Conservation (phyloP, 2,888 invertebrate genomes). For the Matsumyia berberina region DNA sequence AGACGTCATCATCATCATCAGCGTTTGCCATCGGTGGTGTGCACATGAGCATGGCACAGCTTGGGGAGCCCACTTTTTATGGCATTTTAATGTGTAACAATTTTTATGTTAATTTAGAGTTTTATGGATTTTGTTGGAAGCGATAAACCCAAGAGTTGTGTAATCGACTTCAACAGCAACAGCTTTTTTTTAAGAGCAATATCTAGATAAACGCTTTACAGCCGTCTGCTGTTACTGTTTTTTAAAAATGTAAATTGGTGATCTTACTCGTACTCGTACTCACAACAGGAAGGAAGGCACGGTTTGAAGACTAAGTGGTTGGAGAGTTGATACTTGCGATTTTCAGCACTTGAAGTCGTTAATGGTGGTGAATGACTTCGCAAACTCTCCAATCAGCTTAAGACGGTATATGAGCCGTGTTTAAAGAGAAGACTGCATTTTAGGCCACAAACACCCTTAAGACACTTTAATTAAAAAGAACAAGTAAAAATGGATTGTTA, state of each 20-base stretch:
- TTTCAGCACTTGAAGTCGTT: too few relatives aligned
- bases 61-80: conserved; percentile 20
- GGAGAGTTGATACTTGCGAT: too few relatives aligned
- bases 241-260: conserved; percentile 6
- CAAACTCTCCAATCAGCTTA: too few relatives aligned
- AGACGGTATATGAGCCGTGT: too few relatives aligned
- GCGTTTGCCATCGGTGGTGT: neutral
- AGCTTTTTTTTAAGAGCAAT: neutral
- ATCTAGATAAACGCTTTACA: conserved; percentile 17
- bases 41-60: conserved; percentile 1
- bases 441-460: too few relatives aligned
- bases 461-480: too few relatives aligned
- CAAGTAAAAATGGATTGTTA: too few relatives aligned
- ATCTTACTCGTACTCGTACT: neutral
- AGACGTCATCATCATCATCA: neutral
- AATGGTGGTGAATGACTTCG: too few relatives aligned
- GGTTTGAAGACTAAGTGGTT: neutral
- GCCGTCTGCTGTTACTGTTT: conserved; percentile 19
- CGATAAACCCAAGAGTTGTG: conserved; percentile 20
- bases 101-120: conserved; percentile 44
- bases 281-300: neutral
- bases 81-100: conserved; percentile 42
- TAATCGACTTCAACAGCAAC: conserved; percentile 16
- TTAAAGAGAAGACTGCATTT: too few relatives aligned
- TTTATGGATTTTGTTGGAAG: conserved; percentile 40